A percentile compares a stretch with the other conserved stretches of the same genome.
phyloP scores from a whole-genome alignment of 2,888 invertebrate species.

The Acleris holmiana region DNA sequence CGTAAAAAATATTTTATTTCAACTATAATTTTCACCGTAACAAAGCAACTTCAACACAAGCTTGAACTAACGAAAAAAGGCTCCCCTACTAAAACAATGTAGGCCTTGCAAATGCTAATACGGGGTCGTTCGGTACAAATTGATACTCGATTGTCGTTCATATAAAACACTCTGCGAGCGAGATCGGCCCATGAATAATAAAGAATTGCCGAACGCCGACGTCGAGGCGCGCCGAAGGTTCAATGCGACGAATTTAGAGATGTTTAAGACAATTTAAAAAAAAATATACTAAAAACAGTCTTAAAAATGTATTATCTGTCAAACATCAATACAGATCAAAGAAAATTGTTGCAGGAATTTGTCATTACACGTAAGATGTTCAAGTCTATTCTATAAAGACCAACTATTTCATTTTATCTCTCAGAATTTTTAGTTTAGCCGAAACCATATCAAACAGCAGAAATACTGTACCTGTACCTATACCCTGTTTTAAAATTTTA shows the following conservation, averaged over 20 bases:
- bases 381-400: too few species aligned
- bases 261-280: too few species aligned
- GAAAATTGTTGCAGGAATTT: too few species aligned
- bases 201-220: conserved; percentile 75
- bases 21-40: background rate
- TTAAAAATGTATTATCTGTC: too few species aligned
- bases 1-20: background rate
- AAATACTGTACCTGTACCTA: too few species aligned
- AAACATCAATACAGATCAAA: too few species aligned
- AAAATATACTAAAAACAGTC: too few species aligned
- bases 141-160: conserved; percentile 85
- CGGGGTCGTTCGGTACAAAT: conserved; percentile 77
- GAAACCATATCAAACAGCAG: too few species aligned
- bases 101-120: conserved; percentile 78
- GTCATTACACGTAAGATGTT: too few species aligned
- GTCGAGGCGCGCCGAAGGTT: conserved; percentile 51
- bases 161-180: conserved; percentile 82
- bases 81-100: conserved; percentile 68
- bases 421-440: too few species aligned
- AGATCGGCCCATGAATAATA: conserved; percentile 83
- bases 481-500: background rate
- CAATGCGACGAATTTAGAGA: conserved; percentile 24
- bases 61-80: conserved; percentile 35
- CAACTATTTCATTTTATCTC: too few species aligned
- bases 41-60: conserved; percentile 9